Percentiles rank a stretch among this genome's conserved stretches.
Evolutionary conservation across 1,140 invertebrate species (phyloP).

Genomic region (Diorhabda carinulata): DNA sequence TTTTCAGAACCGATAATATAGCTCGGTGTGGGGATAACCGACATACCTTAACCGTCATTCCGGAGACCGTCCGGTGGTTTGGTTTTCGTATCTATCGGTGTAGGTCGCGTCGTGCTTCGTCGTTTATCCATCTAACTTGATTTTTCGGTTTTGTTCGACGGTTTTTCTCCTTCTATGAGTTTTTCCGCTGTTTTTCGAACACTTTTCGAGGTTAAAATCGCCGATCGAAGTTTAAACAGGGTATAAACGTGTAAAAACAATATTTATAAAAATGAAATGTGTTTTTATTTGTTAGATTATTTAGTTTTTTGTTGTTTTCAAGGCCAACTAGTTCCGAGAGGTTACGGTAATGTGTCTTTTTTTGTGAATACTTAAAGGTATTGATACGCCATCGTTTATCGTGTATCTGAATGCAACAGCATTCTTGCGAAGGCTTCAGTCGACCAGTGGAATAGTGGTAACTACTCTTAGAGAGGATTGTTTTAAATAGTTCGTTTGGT

Average conservation of each 20-base stretch:
- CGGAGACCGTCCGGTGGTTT: conserved; percentile 11
- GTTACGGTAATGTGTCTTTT: conserved; percentile 3
- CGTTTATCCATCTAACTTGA: not conserved
- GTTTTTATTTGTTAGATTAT: not conserved
- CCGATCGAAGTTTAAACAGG: not conserved
- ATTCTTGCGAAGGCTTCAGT: conserved; percentile 14
- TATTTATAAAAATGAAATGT: too few relatives aligned
- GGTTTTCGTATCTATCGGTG: conserved; percentile 19
- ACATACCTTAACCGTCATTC: conserved; percentile 40
- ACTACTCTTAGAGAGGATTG: not conserved
- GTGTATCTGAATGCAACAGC: not conserved
- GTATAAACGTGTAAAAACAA: too few relatives aligned
- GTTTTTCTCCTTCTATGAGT: not conserved
- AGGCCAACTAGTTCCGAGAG: conserved; percentile 8
- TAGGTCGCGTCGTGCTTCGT: conserved; percentile 15
- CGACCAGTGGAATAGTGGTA: conserved; percentile 13
- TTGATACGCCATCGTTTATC: conserved; percentile 5
- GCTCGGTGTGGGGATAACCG: conserved; percentile 36
- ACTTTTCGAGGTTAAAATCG: not conserved
- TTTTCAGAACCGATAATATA: conserved; percentile 40
- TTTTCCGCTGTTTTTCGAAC: not conserved
- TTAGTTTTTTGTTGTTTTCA: conserved; percentile 2
- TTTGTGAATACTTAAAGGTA: not conserved
- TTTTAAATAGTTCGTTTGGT: conserved; percentile 18
- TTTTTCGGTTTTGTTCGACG: conserved; percentile 2